A percentile compares a stretch with the other conserved stretches of the same genome.
These are phyloP conservation scores for Parnassius orleans DNA, from an alignment of 2,888 invertebrate genomes.

Conservation along the genomic window DNA sequence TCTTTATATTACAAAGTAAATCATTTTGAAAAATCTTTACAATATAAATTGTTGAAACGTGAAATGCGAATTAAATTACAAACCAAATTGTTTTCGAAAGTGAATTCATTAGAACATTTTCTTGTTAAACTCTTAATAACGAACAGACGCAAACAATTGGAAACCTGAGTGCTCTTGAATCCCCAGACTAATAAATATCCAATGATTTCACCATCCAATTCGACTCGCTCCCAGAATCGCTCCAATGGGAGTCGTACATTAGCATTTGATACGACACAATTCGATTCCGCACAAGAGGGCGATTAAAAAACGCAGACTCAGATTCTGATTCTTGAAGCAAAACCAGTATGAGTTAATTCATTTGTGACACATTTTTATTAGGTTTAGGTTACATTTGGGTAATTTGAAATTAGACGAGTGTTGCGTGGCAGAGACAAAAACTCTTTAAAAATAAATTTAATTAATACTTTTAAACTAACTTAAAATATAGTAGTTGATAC, in stretches of 20 bases:
- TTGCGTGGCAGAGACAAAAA: too few relatives aligned
- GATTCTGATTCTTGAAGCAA: conserved; percentile 9
- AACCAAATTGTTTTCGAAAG: neutral
- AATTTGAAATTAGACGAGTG: too few relatives aligned
- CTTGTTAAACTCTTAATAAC: conserved; percentile 10
- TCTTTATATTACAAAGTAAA: neutral
- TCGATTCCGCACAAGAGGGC: conserved; percentile 26
- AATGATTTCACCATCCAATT: conserved; percentile 71
- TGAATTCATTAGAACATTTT: conserved; percentile 2
- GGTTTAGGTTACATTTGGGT: too few relatives aligned
- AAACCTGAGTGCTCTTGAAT: conserved; percentile 46
- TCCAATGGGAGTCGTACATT: conserved; percentile 69
- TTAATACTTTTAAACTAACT: too few relatives aligned
- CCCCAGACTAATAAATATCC: conserved; percentile 74
- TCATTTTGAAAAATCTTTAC: neutral
- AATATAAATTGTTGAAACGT: too few relatives aligned
- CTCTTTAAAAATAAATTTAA: too few relatives aligned
- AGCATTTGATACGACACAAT: conserved; percentile 59
- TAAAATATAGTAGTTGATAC: too few relatives aligned
- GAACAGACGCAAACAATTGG: conserved; percentile 33
- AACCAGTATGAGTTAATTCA: neutral
- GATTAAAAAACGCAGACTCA: conserved; percentile 24
- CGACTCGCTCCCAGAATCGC: conserved; percentile 64
- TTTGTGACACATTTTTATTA: too few relatives aligned
- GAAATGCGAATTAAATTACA: too few relatives aligned